Conservation (phyloP, 2,797 vertebrate species). For the Notamacropus eugenii region DNA sequence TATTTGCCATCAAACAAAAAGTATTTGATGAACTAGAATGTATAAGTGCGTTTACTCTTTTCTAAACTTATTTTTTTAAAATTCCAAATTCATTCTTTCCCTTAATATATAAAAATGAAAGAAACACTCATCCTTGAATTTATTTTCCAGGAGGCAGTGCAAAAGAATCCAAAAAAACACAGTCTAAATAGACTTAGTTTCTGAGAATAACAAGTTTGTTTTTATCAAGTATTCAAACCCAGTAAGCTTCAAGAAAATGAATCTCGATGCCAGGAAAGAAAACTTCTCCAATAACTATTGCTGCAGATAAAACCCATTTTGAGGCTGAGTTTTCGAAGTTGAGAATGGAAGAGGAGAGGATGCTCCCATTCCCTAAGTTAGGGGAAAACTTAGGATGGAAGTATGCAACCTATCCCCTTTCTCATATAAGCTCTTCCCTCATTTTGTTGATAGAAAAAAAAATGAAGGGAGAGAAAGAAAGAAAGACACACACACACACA, state of each 20-base stretch:
- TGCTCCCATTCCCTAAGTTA: background rate
- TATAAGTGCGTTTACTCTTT: background rate
- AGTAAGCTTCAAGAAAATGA: background rate
- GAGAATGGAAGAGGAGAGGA: background rate
- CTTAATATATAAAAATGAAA: background rate
- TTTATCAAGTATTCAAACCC: background rate
- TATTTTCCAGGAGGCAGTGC: background rate
- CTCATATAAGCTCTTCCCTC: background rate
- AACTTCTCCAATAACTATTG: background rate
- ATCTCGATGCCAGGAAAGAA: background rate
- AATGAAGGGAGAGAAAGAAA: no score
- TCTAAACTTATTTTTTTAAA: background rate
- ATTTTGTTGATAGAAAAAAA: background rate
- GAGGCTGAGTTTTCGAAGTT: background rate
- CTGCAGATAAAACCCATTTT: background rate
- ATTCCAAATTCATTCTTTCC: background rate
- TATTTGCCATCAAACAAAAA: conserved; percentile 16
- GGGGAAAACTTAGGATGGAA: background rate
- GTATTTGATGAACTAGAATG: background rate
- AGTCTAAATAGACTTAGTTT: background rate
- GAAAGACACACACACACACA: no score
- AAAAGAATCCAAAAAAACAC: background rate
- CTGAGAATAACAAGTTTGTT: background rate
- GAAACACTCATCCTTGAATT: background rate
- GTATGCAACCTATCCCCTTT: accelerated